Percentiles rank a stretch among this genome's conserved stretches.
Conservation (phyloP, 2,888 invertebrate genomes). For the Limulus polyphemus region DNA sequence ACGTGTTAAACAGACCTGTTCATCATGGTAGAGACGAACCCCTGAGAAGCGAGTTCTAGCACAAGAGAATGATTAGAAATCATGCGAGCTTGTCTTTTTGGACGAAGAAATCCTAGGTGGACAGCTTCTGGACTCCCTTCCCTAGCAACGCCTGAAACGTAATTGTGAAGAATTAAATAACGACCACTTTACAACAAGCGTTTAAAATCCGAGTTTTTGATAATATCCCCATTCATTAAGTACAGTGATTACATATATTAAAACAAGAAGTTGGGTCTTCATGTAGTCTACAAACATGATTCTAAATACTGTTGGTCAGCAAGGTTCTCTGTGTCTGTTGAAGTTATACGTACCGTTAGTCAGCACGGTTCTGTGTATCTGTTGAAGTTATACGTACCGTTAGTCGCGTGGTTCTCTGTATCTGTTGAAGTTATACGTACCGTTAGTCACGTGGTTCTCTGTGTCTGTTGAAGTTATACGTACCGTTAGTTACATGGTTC, state of each 20-base stretch:
- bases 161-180: background rate
- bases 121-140: slow-evolving; percentile 23
- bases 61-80: slow-evolving; percentile 74
- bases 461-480: too few species aligned
- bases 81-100: slow-evolving; percentile 66
- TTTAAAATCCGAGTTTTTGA: too few species aligned
- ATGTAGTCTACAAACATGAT: slow-evolving; percentile 32
- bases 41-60: slow-evolving; percentile 73
- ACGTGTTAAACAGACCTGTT: too few species aligned
- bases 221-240: background rate
- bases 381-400: too few species aligned
- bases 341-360: too few species aligned
- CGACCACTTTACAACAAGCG: too few species aligned
- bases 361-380: too few species aligned
- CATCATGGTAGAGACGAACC: slow-evolving; percentile 45
- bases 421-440: too few species aligned
- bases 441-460: too few species aligned
- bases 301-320: slow-evolving; percentile 32
- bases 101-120: slow-evolving; percentile 70
- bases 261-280: background rate
- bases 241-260: background rate
- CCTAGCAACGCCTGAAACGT: slow-evolving; percentile 15
- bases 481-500: too few species aligned
- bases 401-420: too few species aligned
- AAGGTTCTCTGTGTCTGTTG: too few species aligned